A percentile compares a stretch with the other conserved stretches of the same genome.
These are phyloP conservation scores for Papilio demoleus DNA, from an alignment of 2,888 invertebrate species.

Conservation along the genomic window DNA sequence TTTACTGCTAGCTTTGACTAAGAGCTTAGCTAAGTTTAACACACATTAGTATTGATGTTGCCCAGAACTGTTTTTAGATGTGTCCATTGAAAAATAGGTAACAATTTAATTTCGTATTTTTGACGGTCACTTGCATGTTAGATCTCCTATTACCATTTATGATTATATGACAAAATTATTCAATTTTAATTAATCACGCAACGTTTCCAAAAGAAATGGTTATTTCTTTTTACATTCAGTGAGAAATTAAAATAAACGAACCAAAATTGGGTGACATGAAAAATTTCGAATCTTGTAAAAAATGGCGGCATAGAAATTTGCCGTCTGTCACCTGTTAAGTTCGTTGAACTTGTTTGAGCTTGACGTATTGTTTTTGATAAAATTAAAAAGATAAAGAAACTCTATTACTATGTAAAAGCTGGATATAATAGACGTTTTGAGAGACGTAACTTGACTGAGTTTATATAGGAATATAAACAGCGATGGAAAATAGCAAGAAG, in stretches of 20 bases:
- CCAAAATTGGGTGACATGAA: conserved; percentile 6
- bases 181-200: neutral
- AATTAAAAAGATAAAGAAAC: neutral
- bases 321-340: conserved; percentile 11
- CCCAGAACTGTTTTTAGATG: no score
- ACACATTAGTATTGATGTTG: no score
- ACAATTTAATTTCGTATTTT: no score
- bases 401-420: neutral
- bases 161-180: no score
- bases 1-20: neutral
- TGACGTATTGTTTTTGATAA: conserved; percentile 6
- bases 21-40: no score
- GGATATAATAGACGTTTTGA: no score
- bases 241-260: neutral
- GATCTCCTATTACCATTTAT: no score
- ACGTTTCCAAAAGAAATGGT: no score
- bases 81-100: no score
- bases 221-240: neutral
- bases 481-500: neutral
- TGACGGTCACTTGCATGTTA: no score
- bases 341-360: conserved; percentile 2
- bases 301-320: neutral
- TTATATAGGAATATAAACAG: neutral
- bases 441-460: neutral
- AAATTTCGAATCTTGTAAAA: neutral